phyloP scores from a whole-genome alignment of 2,113 vertebrate species.

The Urocynchramus pylzowi region DNA sequence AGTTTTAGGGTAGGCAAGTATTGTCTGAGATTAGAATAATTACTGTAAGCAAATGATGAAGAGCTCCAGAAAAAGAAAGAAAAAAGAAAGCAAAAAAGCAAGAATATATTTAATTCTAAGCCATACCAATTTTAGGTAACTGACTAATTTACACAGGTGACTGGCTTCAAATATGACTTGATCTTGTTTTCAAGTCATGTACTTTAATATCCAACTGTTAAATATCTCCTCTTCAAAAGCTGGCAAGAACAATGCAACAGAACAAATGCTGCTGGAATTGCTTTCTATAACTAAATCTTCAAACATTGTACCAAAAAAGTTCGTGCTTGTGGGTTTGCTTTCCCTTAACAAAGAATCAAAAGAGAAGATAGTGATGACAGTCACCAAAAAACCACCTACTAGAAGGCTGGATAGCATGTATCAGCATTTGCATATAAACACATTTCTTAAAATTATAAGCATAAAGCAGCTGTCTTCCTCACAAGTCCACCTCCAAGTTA shows the following conservation, averaged over 20 bases:
- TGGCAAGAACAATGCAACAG: slow-evolving; percentile 22
- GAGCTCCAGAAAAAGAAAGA: neutral
- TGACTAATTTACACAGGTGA: neutral
- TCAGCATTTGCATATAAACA: neutral
- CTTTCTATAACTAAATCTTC: slow-evolving; percentile 18
- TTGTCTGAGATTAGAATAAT: neutral
- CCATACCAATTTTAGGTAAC: neutral
- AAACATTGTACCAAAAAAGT: slow-evolving; percentile 24
- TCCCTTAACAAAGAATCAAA: slow-evolving; percentile 13
- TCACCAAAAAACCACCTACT: slow-evolving; percentile 17
- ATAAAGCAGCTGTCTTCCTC: neutral
- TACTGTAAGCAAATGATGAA: neutral
- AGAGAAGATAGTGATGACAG: slow-evolving; percentile 43
- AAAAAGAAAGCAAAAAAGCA: neutral
- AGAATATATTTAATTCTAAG: neutral
- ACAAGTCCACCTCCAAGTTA: neutral
- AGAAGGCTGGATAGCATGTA: neutral
- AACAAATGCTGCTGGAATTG: slow-evolving; percentile 20
- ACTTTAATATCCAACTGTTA: neutral
- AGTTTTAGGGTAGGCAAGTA: neutral
- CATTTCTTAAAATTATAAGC: neutral
- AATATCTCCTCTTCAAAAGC: neutral
- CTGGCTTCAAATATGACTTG: neutral
- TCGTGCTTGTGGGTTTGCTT: slow-evolving; percentile 37
- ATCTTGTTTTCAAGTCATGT: neutral